phyloP scores from a whole-genome alignment of 1,140 invertebrate species.

The Augochlora pura region DNA sequence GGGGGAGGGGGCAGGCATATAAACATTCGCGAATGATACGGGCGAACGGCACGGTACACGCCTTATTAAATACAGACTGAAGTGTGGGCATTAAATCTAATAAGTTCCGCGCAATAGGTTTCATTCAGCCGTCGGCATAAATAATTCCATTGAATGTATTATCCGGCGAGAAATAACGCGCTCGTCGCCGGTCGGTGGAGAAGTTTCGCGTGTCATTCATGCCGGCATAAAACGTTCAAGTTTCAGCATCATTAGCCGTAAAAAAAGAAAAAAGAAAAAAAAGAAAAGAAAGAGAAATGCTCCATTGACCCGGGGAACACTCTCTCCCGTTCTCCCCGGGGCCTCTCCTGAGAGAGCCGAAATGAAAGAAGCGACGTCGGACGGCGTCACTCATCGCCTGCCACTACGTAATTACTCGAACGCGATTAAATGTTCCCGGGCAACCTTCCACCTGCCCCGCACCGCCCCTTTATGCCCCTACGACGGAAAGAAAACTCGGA shows the following conservation, averaged over 20 bases:
- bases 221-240: slow-evolving; percentile 20
- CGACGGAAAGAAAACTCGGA: slow-evolving; percentile 49
- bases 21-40: no score
- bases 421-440: slow-evolving; percentile 47
- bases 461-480: no score
- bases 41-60: no score
- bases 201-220: slow-evolving; percentile 13
- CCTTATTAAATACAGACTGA: no score
- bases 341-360: no score
- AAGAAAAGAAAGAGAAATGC: slow-evolving; percentile 29
- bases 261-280: slow-evolving; percentile 32
- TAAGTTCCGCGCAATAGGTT: not conserved
- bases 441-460: no score
- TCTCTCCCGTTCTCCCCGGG: no score
- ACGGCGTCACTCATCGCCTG: slow-evolving; percentile 58
- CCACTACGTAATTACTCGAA: slow-evolving; percentile 59
- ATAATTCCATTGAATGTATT: not conserved
- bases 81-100: not conserved
- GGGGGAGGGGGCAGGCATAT: no score
- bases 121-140: not conserved
- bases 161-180: not conserved
- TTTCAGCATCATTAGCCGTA: slow-evolving; percentile 29
- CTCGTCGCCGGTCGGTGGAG: not conserved
- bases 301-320: not conserved
- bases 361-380: slow-evolving; percentile 27